Evolutionary conservation across 2,113 vertebrate genomes (phyloP).

Genomic region (Leucopsar rothschildi): DNA sequence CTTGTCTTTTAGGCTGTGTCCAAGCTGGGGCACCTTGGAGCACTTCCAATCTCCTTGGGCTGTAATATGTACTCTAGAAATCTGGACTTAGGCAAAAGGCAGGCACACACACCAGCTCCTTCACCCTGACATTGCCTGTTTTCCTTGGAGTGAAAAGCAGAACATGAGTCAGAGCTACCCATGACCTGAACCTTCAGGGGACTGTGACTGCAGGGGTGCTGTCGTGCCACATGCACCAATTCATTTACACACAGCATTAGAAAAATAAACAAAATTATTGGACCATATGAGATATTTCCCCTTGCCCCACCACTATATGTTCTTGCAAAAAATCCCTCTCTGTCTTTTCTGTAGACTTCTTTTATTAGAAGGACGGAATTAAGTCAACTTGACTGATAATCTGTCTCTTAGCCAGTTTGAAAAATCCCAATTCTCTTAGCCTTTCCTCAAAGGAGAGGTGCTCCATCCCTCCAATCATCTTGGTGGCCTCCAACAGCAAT

Average conservation of each 20-base stretch:
- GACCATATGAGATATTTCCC: not conserved
- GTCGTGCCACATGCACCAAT: not conserved
- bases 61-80: not conserved
- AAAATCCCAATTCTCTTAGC: not conserved
- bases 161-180: not conserved
- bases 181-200: not conserved
- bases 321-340: not conserved
- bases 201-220: not conserved
- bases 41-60: not conserved
- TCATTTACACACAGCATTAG: not conserved
- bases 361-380: not conserved
- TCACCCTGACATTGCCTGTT: not conserved
- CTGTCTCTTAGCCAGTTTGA: not conserved
- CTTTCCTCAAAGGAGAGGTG: not conserved
- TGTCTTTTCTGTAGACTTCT: not conserved
- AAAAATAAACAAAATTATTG: not conserved
- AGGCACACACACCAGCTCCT: not conserved
- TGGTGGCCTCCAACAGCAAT: not conserved
- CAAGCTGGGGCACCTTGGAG: not conserved
- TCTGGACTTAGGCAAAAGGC: not conserved
- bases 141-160: not conserved
- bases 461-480: not conserved
- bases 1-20: not conserved
- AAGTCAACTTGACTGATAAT: not conserved
- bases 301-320: not conserved